Base-by-base conservation (phyloP, 2,113 vertebrate species). In the Dasyprocta punctata region DNA sequence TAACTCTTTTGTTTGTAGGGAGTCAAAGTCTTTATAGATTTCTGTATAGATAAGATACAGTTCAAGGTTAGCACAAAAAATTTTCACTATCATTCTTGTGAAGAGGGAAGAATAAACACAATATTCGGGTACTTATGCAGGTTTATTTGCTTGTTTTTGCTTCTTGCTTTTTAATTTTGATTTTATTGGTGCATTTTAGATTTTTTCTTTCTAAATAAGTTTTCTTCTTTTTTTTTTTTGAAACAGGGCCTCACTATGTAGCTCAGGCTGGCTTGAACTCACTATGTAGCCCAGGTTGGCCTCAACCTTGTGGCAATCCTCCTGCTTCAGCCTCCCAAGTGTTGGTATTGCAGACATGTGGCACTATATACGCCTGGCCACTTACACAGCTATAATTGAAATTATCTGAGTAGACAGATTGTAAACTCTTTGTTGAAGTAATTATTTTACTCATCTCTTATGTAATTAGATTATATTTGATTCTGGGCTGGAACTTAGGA, bases 401-500 rank as follows among this genome's bases (percentile, higher is more conserved):
- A 86, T 94, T 44, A 92, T 38, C 89, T 36, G 47, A 85, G 58
- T 17, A 75, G 26, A 78, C 14, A 28, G 20, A 63, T 26, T 91
- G 0, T 30, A 58, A 89, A 33, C 19, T 78, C 2, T 19, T 58
- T 89, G 10, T 28, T 20, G 26, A 1, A 54, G 10, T 61, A 73
- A 92, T 93, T 36, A 81, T 81, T 88, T 95, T 36, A 86, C 12
- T 71, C 1, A 73, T n/a, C 92, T 75, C 24, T 52, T 85, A 86
- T 41, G 13, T 3, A 58, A 82, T 69, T 69, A 38, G 0, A 80
- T 77, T 20, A 17, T 67, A 36, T 54, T 19, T 60, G 84, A 81
- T 63, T 41, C 33, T 91, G 24, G 88, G 10, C 28, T 38, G 9
- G 3, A 8, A n/a, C 13, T 38, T 61, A 61, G 38, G 75, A 44